Evolutionary conservation across 2,797 vertebrate genomes (phyloP).

Genomic region (Eptatretus atami): DNA sequence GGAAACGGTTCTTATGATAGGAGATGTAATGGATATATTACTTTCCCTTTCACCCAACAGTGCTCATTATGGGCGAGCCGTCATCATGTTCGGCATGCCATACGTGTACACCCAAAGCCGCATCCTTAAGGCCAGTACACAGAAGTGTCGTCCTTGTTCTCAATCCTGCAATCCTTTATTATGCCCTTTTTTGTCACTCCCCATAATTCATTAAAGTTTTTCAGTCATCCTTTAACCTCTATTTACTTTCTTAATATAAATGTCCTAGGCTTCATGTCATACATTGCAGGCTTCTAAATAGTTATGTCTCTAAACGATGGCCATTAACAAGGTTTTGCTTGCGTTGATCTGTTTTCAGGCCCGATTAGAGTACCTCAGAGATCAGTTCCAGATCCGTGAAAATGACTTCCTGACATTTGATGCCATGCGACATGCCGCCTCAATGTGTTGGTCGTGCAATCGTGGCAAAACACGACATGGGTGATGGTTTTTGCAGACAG

Average conservation of each 20-base stretch:
- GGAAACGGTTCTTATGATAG: neutral
- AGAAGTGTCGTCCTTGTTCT: too few relatives aligned
- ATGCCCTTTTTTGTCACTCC: neutral
- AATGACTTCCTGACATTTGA: conserved; percentile 76
- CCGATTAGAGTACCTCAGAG: conserved; percentile 47
- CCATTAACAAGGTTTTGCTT: neutral
- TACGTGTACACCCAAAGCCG: conserved; percentile 84
- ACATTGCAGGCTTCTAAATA: too few relatives aligned
- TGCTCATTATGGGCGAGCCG: conserved; percentile 53
- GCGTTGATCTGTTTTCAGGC: conserved; percentile 17
- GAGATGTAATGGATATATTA: neutral
- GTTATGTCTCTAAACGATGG: too few relatives aligned
- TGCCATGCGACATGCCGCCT: conserved; percentile 58
- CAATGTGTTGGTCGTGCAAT: conserved; percentile 63
- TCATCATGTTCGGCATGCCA: conserved; percentile 74
- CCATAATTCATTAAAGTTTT: neutral
- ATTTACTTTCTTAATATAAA: neutral
- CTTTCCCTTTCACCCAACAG: conserved; percentile 13
- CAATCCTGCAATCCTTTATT: neutral
- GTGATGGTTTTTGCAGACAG: conserved; percentile 74
- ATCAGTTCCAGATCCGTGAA: conserved; percentile 63
- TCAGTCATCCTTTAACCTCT: neutral
- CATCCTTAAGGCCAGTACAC: conserved; percentile 28
- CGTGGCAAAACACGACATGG: conserved; percentile 63
- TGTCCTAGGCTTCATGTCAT: too few relatives aligned